Conservation (phyloP, 2,113 vertebrate genomes). For the Seriola rivoliana region DNA sequence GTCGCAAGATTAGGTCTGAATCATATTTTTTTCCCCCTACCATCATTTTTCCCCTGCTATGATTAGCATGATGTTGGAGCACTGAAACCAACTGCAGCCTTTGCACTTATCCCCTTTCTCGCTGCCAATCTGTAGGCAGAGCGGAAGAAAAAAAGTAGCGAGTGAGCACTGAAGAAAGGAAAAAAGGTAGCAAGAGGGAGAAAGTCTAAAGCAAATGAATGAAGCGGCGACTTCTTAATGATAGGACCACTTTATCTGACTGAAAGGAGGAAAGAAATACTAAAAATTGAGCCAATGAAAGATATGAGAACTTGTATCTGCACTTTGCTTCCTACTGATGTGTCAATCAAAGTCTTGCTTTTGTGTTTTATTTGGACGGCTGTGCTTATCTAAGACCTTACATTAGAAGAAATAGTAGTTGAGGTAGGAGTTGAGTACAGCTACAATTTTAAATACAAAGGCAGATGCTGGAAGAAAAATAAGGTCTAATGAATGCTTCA, state of each 20-base stretch:
- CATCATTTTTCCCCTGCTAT: constrained; percentile 75
- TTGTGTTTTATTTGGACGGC: constrained; percentile 57
- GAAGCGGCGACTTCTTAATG: constrained; percentile 65
- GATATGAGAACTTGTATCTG: constrained; percentile 51
- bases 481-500: not conserved
- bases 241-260: constrained; percentile 72
- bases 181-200: constrained; percentile 25
- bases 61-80: constrained; percentile 81
- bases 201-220: constrained; percentile 68
- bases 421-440: constrained; percentile 14
- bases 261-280: constrained; percentile 56
- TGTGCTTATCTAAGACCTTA: constrained; percentile 38
- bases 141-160: constrained; percentile 28
- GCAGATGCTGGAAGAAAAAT: not conserved
- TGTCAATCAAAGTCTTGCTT: constrained; percentile 58
- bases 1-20: constrained; percentile 79
- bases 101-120: constrained; percentile 73
- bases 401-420: constrained; percentile 21
- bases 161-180: constrained; percentile 32
- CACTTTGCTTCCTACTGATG: constrained; percentile 39
- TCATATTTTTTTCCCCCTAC: constrained; percentile 65
- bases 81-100: constrained; percentile 67
- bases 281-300: constrained; percentile 50
- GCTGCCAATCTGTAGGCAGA: constrained; percentile 58
- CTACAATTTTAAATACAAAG: constrained; percentile 19